Percentiles rank a stretch among this genome's conserved stretches.
These are phyloP conservation scores for Anolis carolinensis DNA, from an alignment of 2,113 vertebrate genomes.

Conservation along the genomic window DNA sequence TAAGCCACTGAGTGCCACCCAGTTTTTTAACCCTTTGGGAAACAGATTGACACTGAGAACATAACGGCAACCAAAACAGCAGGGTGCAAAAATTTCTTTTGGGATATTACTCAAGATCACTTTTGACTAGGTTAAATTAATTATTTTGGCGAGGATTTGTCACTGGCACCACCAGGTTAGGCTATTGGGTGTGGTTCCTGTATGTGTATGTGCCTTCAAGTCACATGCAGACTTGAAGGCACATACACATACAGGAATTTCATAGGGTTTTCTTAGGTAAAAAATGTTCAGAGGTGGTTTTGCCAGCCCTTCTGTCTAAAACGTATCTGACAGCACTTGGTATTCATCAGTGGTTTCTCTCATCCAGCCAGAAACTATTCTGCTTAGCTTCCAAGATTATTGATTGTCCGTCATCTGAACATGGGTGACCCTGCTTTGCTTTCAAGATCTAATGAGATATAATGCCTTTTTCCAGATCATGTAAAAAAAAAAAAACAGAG, in stretches of 20 bases:
- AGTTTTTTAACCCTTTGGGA: constrained; percentile 76
- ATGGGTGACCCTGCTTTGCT: no score
- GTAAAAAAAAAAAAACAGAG: not conserved
- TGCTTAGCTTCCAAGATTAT: no score
- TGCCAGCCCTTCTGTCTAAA: no score
- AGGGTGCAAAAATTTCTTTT: not conserved
- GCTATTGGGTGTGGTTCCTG: not conserved
- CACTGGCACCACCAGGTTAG: not conserved
- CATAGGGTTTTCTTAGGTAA: no score
- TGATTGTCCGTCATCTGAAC: no score
- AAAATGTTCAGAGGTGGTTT: no score
- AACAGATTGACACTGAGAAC: not conserved
- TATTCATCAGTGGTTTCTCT: no score
- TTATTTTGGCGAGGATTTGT: not conserved
- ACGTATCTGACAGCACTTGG: no score
- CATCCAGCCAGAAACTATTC: no score
- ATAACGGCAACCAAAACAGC: not conserved
- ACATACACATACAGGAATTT: no score
- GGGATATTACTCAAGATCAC: not conserved
- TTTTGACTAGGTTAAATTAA: not conserved
- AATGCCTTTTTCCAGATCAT: not conserved
- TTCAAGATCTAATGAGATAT: no score
- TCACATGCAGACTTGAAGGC: no score
- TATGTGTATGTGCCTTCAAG: not conserved
- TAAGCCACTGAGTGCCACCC: constrained; percentile 76